Conservation (phyloP, 2,797 vertebrate genomes). For the Enoplosus armatus region DNA sequence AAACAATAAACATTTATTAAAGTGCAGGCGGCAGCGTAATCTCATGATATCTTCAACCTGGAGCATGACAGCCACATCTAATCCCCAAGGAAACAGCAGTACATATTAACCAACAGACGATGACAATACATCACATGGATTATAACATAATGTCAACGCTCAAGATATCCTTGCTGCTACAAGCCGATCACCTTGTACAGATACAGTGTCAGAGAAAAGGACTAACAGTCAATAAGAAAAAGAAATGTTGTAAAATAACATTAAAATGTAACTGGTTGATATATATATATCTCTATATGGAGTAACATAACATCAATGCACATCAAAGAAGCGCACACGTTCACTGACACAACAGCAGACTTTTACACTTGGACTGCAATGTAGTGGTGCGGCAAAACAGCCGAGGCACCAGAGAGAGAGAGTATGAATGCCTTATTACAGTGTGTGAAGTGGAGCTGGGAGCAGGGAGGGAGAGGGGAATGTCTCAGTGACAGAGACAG, state of each 20-base stretch:
- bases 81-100: slow-evolving; percentile 60
- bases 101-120: slow-evolving; percentile 62
- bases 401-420: slow-evolving; percentile 58
- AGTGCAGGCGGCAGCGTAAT: slow-evolving; percentile 41
- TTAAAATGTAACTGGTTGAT: slow-evolving; percentile 10
- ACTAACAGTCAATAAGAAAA: not conserved
- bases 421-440: slow-evolving; percentile 73
- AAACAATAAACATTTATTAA: slow-evolving; percentile 72
- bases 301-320: slow-evolving; percentile 46
- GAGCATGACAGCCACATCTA: slow-evolving; percentile 58
- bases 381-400: slow-evolving; percentile 76
- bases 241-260: slow-evolving; percentile 1
- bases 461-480: slow-evolving; percentile 63
- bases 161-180: slow-evolving; percentile 44
- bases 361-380: slow-evolving; percentile 73
- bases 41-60: slow-evolving; percentile 48
- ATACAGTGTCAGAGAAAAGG: slow-evolving; percentile 5
- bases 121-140: slow-evolving; percentile 62
- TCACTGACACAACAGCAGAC: slow-evolving; percentile 64
- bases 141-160: slow-evolving; percentile 65
- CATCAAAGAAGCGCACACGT: slow-evolving; percentile 49
- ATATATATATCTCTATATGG: slow-evolving; percentile 8
- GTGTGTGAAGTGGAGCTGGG: slow-evolving; percentile 71
- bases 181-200: slow-evolving; percentile 32
- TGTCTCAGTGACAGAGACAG: slow-evolving; percentile 73